Conservation (phyloP, 2,113 vertebrate genomes). For the Rhabdomys dilectus region DNA sequence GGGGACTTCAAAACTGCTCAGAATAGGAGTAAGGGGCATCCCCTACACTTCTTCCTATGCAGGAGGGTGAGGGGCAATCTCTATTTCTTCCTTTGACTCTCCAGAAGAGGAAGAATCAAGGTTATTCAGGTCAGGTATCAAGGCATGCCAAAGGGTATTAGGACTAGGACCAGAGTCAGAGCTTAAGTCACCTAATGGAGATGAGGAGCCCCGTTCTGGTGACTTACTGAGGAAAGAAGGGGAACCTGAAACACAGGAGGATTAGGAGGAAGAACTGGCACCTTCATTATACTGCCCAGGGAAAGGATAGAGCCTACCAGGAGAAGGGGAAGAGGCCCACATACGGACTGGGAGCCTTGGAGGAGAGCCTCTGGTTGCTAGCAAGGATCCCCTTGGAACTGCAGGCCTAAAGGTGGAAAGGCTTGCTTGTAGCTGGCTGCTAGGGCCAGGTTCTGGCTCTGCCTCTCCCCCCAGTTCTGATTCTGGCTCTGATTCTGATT, state of each 20-base stretch:
- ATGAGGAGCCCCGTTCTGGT: neutral
- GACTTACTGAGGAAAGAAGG: neutral
- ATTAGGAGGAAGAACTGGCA: accelerated
- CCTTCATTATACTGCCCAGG: accelerated
- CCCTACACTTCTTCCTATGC: neutral
- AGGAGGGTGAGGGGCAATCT: neutral
- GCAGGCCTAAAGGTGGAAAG: accelerated
- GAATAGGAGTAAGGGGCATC: neutral
- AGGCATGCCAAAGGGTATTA: neutral
- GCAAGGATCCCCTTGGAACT: neutral
- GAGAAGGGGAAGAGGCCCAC: slow-evolving; percentile 70
- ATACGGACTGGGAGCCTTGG: slow-evolving; percentile 44
- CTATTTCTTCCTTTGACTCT: neutral
- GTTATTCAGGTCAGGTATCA: slow-evolving; percentile 4
- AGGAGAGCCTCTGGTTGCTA: neutral
- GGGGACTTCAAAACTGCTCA: neutral
- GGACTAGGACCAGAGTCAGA: slow-evolving; percentile 18
- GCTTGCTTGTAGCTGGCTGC: accelerated
- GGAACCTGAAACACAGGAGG: accelerated
- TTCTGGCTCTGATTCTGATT: no score
- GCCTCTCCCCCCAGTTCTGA: no score
- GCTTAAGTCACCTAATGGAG: accelerated
- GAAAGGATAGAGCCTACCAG: neutral
- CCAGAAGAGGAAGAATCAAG: no score
- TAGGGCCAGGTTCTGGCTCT: neutral